Base-by-base conservation (phyloP, 2,797 vertebrate species). In the Tapera naevia region DNA sequence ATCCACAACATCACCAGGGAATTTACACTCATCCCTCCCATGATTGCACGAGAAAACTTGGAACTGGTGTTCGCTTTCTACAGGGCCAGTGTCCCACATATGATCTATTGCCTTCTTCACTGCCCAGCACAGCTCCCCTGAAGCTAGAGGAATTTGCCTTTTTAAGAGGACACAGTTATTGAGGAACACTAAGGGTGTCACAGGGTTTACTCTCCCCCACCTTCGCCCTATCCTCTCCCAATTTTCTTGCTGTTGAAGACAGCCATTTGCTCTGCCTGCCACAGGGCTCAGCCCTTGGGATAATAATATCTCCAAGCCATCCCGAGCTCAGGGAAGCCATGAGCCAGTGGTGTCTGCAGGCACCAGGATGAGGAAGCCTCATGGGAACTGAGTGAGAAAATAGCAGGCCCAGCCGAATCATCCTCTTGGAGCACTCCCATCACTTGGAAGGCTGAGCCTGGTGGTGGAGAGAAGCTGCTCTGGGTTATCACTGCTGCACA, bases 191-290 rank as follows among this genome's bases (percentile, higher is more conserved):
- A 56, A 83, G 45, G 9, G 8, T 56, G 19, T 45, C 53, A 56
- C 33, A 65, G 37, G 35, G 81, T 95, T 93, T 72, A n/a, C n/a
- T 89, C 39, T 82, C 12, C 35, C 62, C 56, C 56, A 53, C n/a
- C 19, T 3, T 74, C 43, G 88, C 35, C 51, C 28, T 85, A 73
- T 53, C 28, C 33, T 80, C 57, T 87, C 57, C 28, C 45, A 32
- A 4, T 76, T 79, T 96, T 67, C 65, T 71, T 89, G 25, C 48
- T 83, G 32, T 45, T 9, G 16, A 25, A 71, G 67, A 60, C 53
- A 94, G 48, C 75, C 92, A 88, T 82, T 75, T 89, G 67, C 85
- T 91, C 57, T 86, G 81, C 80, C 23, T 88, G 75, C 58, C 80
- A 89, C 1, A 1, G 62, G 76, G 70, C 85, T 91, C 72, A 91